Conservation (phyloP, 2,888 invertebrate species). For the Galerucella calmariensis region DNA sequence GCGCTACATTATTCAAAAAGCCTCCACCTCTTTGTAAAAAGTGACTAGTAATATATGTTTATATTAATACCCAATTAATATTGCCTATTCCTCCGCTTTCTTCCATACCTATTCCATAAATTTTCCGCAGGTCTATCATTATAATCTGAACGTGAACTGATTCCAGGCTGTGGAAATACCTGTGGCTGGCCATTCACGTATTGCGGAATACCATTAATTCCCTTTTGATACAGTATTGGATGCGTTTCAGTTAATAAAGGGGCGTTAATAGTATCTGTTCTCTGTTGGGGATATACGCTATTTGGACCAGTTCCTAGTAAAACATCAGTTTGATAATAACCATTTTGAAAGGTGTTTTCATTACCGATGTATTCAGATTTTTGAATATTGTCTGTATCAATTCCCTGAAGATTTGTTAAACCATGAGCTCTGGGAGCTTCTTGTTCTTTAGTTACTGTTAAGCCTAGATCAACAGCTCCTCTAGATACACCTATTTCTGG, state of each 20-base stretch:
- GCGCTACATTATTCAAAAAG: background rate
- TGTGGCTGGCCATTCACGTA: background rate
- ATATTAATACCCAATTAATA: constrained; percentile 6
- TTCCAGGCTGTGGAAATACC: background rate
- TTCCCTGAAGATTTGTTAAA: constrained; percentile 41
- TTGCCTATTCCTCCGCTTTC: constrained; percentile 25
- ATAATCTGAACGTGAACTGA: constrained; percentile 10
- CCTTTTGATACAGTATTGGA: constrained; percentile 19
- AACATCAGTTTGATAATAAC: constrained; percentile 24
- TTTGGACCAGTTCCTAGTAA: constrained; percentile 8
- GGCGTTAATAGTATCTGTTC: background rate
- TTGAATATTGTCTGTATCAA: constrained; percentile 23
- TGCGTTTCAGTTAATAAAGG: constrained; percentile 34
- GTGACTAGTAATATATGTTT: constrained; percentile 25
- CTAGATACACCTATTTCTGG: constrained; percentile 41
- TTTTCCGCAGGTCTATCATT: constrained; percentile 24
- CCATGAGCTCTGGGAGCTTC: constrained; percentile 22
- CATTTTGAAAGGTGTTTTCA: constrained; percentile 21
- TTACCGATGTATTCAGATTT: constrained; percentile 4
- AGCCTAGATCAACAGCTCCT: constrained; percentile 24
- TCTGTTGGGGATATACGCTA: constrained; percentile 14
- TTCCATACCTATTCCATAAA: constrained; percentile 46
- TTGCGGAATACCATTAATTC: constrained; percentile 6
- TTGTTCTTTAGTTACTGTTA: constrained; percentile 23
- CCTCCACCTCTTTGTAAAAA: constrained; percentile 27